Percentiles rank a stretch among this genome's conserved stretches.
phyloP scores from a whole-genome alignment of 2,113 vertebrate species.

The Callospermophilus lateralis region DNA sequence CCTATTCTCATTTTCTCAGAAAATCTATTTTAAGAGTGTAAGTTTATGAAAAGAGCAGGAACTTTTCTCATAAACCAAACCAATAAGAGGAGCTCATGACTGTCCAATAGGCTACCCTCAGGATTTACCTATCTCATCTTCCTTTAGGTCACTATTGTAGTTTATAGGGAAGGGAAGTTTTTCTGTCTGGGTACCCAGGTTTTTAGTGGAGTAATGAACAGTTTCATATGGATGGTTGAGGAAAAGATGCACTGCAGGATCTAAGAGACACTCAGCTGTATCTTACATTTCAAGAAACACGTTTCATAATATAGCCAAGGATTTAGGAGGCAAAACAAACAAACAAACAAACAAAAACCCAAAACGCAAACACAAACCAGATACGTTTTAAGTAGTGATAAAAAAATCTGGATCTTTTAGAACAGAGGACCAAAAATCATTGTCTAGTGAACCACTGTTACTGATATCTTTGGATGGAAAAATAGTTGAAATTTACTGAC shows the following conservation, averaged over 20 bases:
- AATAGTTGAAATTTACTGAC: neutral
- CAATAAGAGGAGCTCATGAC: neutral
- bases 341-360: neutral
- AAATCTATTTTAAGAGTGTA: constrained; percentile 2
- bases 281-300: neutral
- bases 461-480: neutral
- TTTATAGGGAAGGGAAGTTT: neutral
- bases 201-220: constrained; percentile 42
- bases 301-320: constrained; percentile 25
- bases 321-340: neutral
- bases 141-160: neutral
- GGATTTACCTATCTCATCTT: neutral
- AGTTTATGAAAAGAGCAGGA: constrained; percentile 5
- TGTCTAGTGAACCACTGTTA: neutral
- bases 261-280: neutral
- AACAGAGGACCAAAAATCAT: neutral
- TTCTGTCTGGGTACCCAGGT: neutral
- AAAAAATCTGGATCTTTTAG: constrained; percentile 27
- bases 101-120: neutral
- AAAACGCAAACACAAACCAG: neutral
- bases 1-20: constrained; percentile 42
- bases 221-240: neutral
- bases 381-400: neutral
- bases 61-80: constrained; percentile 1
- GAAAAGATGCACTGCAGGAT: neutral